A percentile compares a stretch with the other conserved stretches of the same genome.
Conservation (phyloP, 92 coral and sea anemone species). For the Epizoanthus scotinus region DNA sequence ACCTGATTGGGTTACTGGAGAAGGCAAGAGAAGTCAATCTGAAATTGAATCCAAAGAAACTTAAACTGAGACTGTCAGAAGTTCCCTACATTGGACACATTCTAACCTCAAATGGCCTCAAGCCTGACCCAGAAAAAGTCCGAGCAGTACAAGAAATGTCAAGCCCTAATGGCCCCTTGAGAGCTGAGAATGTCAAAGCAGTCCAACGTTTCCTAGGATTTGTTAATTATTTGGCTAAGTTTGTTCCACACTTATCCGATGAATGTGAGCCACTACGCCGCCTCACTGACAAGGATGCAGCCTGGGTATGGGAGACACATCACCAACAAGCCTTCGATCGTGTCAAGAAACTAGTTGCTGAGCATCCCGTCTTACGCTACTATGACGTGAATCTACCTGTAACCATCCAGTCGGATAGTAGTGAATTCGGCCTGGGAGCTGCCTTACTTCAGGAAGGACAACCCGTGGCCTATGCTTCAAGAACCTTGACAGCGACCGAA, state of each 20-base stretch:
- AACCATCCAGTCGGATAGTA: constrained; percentile 1
- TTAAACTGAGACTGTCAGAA: background rate
- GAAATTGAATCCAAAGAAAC: too few species aligned
- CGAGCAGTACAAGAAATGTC: constrained; percentile 12
- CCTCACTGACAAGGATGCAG: constrained; percentile 34
- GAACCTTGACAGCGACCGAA: constrained; percentile 9
- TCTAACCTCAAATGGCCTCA: background rate
- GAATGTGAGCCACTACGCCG: constrained; percentile 22
- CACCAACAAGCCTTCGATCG: constrained; percentile 2
- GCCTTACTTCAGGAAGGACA: too few species aligned
- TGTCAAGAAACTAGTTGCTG: background rate
- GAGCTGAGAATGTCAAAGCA: constrained; percentile 35
- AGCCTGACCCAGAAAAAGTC: constrained; percentile 8
- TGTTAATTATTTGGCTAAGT: constrained; percentile 30
- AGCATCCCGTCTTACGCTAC: constrained; percentile 14
- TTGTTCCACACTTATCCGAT: constrained; percentile 15
- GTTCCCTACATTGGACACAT: background rate
- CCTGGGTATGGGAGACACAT: constrained; percentile 15
- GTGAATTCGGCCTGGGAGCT: constrained; percentile 13
- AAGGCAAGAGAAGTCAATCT: constrained; percentile 9
- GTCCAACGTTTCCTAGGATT: constrained; percentile 37
- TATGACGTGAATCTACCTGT: constrained; percentile 1
- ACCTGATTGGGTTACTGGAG: constrained; percentile 1
- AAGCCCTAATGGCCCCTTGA: constrained; percentile 7
- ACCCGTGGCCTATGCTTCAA: too few species aligned